phyloP scores from a whole-genome alignment of 2,888 invertebrate genomes.

The Apamea sordens region DNA sequence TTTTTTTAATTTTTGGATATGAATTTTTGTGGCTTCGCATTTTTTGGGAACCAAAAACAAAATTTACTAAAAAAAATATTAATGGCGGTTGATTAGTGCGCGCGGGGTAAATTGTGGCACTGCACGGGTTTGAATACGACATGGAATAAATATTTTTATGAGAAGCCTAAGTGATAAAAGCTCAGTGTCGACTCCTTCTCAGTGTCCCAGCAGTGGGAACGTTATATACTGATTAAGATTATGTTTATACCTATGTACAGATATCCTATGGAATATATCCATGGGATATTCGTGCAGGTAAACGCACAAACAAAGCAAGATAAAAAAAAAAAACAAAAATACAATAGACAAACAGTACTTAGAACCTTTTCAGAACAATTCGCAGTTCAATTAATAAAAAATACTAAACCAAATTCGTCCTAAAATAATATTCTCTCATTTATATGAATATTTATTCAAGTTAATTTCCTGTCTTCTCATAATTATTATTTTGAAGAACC shows the following conservation, averaged over 20 bases:
- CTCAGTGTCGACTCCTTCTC: no score
- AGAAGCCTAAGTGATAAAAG: not conserved
- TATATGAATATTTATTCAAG: slow-evolving; percentile 31
- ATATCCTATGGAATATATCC: no score
- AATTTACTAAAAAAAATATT: no score
- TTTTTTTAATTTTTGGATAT: not conserved
- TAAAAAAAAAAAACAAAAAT: no score
- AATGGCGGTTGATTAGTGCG: not conserved
- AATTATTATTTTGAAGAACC: slow-evolving; percentile 21
- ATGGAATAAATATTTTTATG: not conserved
- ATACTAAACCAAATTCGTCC: not conserved
- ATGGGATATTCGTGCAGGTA: not conserved
- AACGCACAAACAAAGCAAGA: not conserved
- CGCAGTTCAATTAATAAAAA: not conserved
- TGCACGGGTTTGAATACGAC: not conserved
- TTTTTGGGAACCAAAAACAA: not conserved
- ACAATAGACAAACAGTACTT: no score
- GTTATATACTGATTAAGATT: not conserved
- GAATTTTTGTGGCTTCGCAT: not conserved
- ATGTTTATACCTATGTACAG: not conserved
- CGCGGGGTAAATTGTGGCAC: not conserved
- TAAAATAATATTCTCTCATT: not conserved
- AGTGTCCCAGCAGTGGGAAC: not conserved
- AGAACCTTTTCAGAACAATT: not conserved
- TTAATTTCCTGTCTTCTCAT: slow-evolving; percentile 26